Conservation (phyloP, 2,797 vertebrate genomes). For the Ctenopoma multispine region DNA sequence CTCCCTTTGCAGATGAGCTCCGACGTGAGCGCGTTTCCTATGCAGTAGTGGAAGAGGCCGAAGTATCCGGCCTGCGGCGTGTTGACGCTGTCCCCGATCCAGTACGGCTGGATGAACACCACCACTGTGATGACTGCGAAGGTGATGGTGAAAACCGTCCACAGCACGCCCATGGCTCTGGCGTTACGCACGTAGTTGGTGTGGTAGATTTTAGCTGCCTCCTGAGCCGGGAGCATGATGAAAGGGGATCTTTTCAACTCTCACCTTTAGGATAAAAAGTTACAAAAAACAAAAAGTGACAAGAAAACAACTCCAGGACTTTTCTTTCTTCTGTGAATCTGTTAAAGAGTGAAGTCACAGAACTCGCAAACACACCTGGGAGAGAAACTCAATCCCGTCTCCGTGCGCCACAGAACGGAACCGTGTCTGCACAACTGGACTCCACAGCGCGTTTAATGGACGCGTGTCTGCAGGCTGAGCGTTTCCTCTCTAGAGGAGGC, state of each 20-base stretch:
- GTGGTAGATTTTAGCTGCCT: slow-evolving; percentile 96
- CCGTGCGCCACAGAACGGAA: neutral
- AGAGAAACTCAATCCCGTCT: neutral
- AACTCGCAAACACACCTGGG: neutral
- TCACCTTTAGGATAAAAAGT: neutral
- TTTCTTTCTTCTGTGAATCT: neutral
- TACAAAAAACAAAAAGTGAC: neutral
- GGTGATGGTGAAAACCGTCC: slow-evolving; percentile 95
- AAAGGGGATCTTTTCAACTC: neutral
- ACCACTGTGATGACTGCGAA: slow-evolving; percentile 94
- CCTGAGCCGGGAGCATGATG: slow-evolving; percentile 92
- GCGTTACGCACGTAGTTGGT: slow-evolving; percentile 97
- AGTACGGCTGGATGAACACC: slow-evolving; percentile 97
- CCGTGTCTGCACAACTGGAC: neutral
- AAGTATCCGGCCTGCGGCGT: slow-evolving; percentile 98
- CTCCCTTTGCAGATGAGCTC: slow-evolving; percentile 97
- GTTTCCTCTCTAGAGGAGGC: slow-evolving; percentile 29
- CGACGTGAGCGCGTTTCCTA: slow-evolving; percentile 94
- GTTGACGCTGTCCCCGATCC: slow-evolving; percentile 97
- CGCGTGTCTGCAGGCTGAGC: neutral
- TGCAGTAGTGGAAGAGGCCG: slow-evolving; percentile 96
- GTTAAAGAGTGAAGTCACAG: neutral
- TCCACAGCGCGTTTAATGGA: neutral
- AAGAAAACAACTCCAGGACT: neutral
- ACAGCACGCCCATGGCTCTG: slow-evolving; percentile 93